Conservation (phyloP, 2,888 invertebrate genomes). For the Erynnis tages region DNA sequence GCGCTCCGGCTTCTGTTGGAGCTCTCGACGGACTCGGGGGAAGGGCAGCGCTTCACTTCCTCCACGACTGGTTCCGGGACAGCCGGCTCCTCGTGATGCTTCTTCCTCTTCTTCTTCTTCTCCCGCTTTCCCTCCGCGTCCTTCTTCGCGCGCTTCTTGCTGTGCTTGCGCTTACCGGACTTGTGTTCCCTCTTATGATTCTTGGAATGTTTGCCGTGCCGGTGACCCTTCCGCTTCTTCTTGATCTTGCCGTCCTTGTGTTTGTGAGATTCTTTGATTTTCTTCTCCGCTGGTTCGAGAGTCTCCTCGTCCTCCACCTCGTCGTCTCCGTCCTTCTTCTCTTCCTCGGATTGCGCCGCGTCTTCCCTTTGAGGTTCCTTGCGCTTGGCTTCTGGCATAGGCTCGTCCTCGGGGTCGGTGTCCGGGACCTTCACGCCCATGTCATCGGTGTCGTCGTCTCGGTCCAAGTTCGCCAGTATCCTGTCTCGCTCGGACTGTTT, state of each 20-base stretch:
- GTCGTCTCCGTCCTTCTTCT: conserved; percentile 4
- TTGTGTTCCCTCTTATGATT: conserved; percentile 63
- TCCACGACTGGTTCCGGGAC: conserved; percentile 40
- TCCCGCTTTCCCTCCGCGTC: conserved; percentile 74
- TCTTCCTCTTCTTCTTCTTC: conserved; percentile 74
- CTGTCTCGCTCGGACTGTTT: conserved; percentile 17
- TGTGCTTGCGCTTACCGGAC: conserved; percentile 52
- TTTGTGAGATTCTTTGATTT: conserved; percentile 65
- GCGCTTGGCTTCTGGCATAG: conserved; percentile 26
- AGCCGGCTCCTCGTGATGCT: conserved; percentile 49
- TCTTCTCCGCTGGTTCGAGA: conserved; percentile 26
- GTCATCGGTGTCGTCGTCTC: conserved; percentile 36
- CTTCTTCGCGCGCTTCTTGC: conserved; percentile 63
- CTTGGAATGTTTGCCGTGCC: conserved; percentile 75
- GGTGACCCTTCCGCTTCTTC: conserved; percentile 71
- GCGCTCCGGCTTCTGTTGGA: conserved; percentile 70
- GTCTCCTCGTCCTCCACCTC: conserved; percentile 32
- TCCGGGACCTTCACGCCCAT: conserved; percentile 7
- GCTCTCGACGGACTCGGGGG: conserved; percentile 65
- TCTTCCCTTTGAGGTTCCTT: neutral
- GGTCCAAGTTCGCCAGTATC: conserved; percentile 33
- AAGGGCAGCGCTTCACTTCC: conserved; percentile 45
- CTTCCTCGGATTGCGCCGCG: conserved; percentile 4
- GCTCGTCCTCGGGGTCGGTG: conserved; percentile 1
- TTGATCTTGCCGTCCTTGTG: conserved; percentile 64